Base-by-base conservation (phyloP, 2,113 vertebrate genomes). In the Chrysochloris asiatica region DNA sequence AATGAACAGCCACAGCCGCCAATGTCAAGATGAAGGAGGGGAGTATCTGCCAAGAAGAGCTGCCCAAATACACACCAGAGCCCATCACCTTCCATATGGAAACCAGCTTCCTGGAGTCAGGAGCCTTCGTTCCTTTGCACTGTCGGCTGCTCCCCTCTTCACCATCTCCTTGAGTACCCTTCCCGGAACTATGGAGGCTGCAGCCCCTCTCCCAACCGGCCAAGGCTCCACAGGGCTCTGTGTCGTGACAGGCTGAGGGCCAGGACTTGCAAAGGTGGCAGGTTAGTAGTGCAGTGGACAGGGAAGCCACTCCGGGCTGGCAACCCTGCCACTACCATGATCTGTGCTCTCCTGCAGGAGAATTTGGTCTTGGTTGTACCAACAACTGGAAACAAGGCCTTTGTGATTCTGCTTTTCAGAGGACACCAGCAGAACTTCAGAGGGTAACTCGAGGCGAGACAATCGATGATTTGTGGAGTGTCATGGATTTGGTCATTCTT, bases 401-500 rank as follows among this genome's bases (percentile, higher is more conserved):
- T 38, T 56, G 9, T 45, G 6, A 13, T 94, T 83, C 90, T 63
- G 8, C 61, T 93, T 90, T 87, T 93, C 84, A 54, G 41, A 89
- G 28, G 67, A 83, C 87, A 88, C 63, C 11, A n/a, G 21, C 4
- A 2, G 69, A 84, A 52, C 80, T 4, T 2, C 50, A 85, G 72
- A 76, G 30, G 87, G 93, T 17, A 95, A 95, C 96, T 89, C 87
- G 54, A n/a, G n/a, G n/a, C n/a, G n/a, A n/a, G n/a, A 77, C 89
- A 84, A 93, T 8, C 69, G 8, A 16, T 92, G 72, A 92, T 87
- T 92, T 94, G 93, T 26, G 67, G 89, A 76, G 83, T 96, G 56
- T 75, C 71, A 76, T 26, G 33, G 94, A 87, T 92, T 93, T 96
- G 95, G 65, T 84, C 71, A 8, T 95, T 96, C 90, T 92, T 95